phyloP scores from a whole-genome alignment of 2,888 invertebrate genomes.

The Tholera decimalis region DNA sequence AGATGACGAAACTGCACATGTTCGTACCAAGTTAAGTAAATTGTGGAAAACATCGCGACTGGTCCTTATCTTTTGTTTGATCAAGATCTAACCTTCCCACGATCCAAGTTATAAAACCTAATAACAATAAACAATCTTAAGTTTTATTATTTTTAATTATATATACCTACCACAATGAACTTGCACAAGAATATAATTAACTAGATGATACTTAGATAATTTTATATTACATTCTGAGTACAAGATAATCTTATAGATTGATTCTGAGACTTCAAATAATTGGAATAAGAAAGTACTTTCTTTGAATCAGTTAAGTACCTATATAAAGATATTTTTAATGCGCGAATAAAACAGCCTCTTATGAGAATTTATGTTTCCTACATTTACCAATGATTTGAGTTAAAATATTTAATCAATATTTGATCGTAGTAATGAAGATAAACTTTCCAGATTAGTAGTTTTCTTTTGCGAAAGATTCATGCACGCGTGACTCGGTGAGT shows the following conservation, averaged over 20 bases:
- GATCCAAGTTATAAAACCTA: slow-evolving; percentile 13
- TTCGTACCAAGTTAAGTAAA: slow-evolving; percentile 3
- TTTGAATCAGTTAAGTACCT: too few species aligned
- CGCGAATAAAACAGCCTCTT: not conserved
- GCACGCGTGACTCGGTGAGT: slow-evolving; percentile 65
- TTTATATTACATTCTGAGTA: too few species aligned
- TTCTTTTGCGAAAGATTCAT: slow-evolving; percentile 51
- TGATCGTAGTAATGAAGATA: slow-evolving; percentile 15
- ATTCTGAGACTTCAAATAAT: too few species aligned
- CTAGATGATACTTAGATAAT: slow-evolving; percentile 1
- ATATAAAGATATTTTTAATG: not conserved
- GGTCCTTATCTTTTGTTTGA: slow-evolving; percentile 37
- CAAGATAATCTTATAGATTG: not conserved
- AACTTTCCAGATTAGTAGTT: slow-evolving; percentile 36
- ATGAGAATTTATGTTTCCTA: slow-evolving; percentile 5
- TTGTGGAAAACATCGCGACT: slow-evolving; percentile 2
- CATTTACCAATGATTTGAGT: not conserved
- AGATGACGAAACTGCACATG: slow-evolving; percentile 4
- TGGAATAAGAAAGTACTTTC: too few species aligned
- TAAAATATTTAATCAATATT: slow-evolving; percentile 8
- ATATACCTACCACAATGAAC: slow-evolving; percentile 23
- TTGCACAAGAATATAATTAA: slow-evolving; percentile 15
- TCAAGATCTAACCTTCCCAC: slow-evolving; percentile 48
- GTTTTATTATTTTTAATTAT: slow-evolving; percentile 21
- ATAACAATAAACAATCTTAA: slow-evolving; percentile 7